A percentile compares a stretch with the other conserved stretches of the same genome.
phyloP scores from a whole-genome alignment of 2,888 invertebrate genomes.

The Melipona bicolor region DNA sequence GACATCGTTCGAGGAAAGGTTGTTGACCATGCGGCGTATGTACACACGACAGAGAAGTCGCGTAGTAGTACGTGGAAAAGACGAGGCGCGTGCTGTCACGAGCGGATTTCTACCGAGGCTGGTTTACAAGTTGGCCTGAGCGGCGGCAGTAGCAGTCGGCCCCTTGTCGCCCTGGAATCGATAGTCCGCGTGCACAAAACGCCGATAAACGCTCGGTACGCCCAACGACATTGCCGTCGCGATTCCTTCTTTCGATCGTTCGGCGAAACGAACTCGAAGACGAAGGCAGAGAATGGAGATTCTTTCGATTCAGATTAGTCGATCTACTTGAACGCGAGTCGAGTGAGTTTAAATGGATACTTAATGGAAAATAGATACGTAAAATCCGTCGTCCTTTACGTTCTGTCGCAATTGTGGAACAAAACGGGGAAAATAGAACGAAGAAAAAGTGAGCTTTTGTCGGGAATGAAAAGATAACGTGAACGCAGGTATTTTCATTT shows the following conservation, averaged over 20 bases:
- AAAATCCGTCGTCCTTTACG: background rate
- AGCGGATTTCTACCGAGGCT: conserved; percentile 31
- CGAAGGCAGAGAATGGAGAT: background rate
- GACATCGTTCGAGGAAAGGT: conserved; percentile 49
- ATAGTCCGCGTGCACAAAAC: conserved; percentile 81
- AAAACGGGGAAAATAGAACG: too few species aligned
- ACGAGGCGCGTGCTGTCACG: conserved; percentile 37
- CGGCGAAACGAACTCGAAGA: background rate
- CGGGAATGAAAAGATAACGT: too few species aligned
- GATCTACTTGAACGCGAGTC: too few species aligned
- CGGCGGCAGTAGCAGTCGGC: conserved; percentile 69
- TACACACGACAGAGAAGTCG: background rate
- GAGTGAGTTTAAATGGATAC: background rate
- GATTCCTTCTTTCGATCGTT: conserved; percentile 42
- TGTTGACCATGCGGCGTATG: conserved; percentile 47
- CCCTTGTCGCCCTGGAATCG: conserved; percentile 78
- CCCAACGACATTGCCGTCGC: conserved; percentile 52
- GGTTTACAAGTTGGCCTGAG: conserved; percentile 65
- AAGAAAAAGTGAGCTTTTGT: too few species aligned
- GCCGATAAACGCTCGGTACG: conserved; percentile 68
- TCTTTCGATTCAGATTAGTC: background rate
- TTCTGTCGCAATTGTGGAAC: too few species aligned
- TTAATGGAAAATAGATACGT: background rate
- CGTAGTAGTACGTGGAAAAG: conserved; percentile 11
- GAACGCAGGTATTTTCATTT: too few species aligned